Evolutionary conservation across 2,888 invertebrate genomes (phyloP).

Genomic region (Acanthoscelides obtectus): DNA sequence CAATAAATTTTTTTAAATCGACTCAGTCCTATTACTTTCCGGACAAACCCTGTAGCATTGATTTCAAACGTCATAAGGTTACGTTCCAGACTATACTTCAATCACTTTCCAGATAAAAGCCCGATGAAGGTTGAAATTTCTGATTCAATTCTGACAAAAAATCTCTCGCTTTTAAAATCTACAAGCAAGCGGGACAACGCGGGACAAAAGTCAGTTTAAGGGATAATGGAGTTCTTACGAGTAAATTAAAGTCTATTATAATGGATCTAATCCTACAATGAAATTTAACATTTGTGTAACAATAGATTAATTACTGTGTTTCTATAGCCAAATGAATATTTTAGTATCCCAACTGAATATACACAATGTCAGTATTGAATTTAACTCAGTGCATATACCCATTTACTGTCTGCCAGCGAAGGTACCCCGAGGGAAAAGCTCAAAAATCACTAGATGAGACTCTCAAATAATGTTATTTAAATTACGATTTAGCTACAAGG

Average conservation of each 20-base stretch:
- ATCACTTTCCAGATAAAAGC: not conserved
- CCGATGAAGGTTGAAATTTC: not conserved
- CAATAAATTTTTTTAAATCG: no score
- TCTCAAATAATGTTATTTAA: constrained; percentile 11
- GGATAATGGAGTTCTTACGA: constrained; percentile 41
- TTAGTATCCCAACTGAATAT: constrained; percentile 44
- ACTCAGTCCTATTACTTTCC: no score
- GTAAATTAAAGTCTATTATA: constrained; percentile 50
- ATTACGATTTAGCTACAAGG: not conserved
- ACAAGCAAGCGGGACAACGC: not conserved
- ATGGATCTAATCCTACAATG: constrained; percentile 47
- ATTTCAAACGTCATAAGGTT: no score
- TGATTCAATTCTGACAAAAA: not conserved
- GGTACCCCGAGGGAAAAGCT: constrained; percentile 26
- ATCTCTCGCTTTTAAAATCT: not conserved
- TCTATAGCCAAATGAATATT: constrained; percentile 48
- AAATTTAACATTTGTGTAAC: constrained; percentile 48
- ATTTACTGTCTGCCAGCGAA: constrained; percentile 25
- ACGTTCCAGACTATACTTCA: not conserved
- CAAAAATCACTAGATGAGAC: constrained; percentile 30
- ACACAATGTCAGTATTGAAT: constrained; percentile 46
- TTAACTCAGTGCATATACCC: constrained; percentile 37
- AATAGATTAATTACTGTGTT: constrained; percentile 50
- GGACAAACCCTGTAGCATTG: no score
- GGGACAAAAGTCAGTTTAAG: not conserved